These are phyloP conservation scores for Zenarchopterus dispar DNA, from an alignment of 2,797 vertebrate species.

Conservation along the genomic window DNA sequence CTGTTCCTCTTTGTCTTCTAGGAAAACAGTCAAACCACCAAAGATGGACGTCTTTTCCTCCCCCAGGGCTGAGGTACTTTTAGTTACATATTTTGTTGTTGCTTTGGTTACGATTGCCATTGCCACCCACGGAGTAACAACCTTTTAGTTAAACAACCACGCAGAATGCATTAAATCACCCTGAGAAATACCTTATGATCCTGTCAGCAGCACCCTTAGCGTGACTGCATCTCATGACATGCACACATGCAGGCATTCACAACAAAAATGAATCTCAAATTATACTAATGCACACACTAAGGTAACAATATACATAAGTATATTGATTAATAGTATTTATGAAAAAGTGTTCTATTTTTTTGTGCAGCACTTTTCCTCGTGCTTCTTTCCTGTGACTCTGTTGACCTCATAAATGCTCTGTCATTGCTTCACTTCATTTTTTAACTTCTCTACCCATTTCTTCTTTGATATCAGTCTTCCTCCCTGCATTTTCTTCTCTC, in stretches of 20 bases:
- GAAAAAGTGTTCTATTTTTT: no score
- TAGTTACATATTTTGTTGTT: conserved; percentile 39
- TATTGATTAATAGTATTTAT: no score
- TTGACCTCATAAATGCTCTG: conserved; percentile 43
- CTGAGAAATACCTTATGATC: conserved; percentile 22
- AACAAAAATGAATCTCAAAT: background rate
- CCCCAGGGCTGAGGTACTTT: conserved; percentile 83
- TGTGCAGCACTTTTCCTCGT: conserved; percentile 4
- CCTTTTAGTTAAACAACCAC: conserved; percentile 39
- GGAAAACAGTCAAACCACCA: conserved; percentile 77
- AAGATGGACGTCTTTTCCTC: conserved; percentile 82
- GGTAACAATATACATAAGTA: no score
- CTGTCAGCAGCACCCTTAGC: conserved; percentile 25
- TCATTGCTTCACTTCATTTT: conserved; percentile 49
- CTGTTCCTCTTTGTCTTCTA: conserved; percentile 43
- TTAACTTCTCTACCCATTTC: conserved; percentile 51
- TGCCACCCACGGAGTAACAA: conserved; percentile 37
- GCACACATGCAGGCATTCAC: conserved; percentile 9
- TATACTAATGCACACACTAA: background rate
- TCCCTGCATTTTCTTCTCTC: background rate
- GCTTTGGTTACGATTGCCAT: conserved; percentile 65
- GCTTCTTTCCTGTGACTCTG: conserved; percentile 6
- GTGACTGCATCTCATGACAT: conserved; percentile 17
- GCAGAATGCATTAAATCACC: conserved; percentile 36
- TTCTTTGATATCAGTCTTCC: conserved; percentile 10